Conservation (phyloP, 1,140 invertebrate species). For the Drosophila equinoxialis region DNA sequence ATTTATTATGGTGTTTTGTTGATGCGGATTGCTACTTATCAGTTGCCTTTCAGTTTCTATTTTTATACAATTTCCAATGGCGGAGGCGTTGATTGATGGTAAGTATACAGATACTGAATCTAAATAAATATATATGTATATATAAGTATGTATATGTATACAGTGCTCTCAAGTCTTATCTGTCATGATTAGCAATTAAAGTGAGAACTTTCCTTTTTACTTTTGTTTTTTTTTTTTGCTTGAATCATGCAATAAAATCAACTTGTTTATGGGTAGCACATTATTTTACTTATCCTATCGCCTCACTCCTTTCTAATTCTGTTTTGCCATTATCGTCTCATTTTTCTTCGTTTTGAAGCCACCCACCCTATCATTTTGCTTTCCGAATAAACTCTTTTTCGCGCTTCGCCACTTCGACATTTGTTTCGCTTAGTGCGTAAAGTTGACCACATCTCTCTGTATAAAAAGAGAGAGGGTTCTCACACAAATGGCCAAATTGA, state of each 20-base stretch:
- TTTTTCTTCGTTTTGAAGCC: constrained; percentile 67
- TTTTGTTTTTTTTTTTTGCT: constrained; percentile 35
- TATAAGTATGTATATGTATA: not conserved
- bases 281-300: constrained; percentile 52
- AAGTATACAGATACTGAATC: not conserved
- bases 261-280: constrained; percentile 55
- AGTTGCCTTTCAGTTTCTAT: constrained; percentile 37
- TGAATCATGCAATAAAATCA: constrained; percentile 47
- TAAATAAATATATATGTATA: not conserved
- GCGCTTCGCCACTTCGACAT: constrained; percentile 73
- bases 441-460: constrained; percentile 60
- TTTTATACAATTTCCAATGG: constrained; percentile 24
- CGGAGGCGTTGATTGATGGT: constrained; percentile 36
- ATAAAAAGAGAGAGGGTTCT: constrained; percentile 6
- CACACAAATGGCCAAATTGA: too few relatives aligned
- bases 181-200: constrained; percentile 1
- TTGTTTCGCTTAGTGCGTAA: constrained; percentile 72
- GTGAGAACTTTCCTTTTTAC: not conserved
- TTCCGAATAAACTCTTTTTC: constrained; percentile 53
- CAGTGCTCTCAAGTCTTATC: not conserved
- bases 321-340: constrained; percentile 67
- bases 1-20: constrained; percentile 69
- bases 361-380: constrained; percentile 5
- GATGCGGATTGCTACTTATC: constrained; percentile 50
- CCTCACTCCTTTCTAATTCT: not conserved